phyloP scores from a whole-genome alignment of 2,113 vertebrate species.

The Hiodon alosoides region DNA sequence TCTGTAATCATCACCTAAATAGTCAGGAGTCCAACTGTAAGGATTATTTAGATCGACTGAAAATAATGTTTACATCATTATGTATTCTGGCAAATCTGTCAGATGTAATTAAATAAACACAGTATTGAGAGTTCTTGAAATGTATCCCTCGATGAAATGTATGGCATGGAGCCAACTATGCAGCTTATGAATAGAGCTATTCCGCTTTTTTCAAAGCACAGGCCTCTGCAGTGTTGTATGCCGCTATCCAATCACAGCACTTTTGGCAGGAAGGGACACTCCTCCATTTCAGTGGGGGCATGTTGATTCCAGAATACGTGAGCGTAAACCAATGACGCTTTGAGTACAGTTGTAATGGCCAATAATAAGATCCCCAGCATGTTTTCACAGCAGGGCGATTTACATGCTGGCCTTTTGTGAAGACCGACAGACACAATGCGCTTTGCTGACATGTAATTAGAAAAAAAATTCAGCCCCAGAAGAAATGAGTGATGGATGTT shows the following conservation, averaged over 20 bases:
- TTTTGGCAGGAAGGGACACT: no score
- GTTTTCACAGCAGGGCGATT: not conserved
- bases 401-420: constrained; percentile 2
- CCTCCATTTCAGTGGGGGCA: not conserved
- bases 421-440: constrained; percentile 5
- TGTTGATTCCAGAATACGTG: not conserved
- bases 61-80: no score
- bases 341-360: not conserved
- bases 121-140: no score
- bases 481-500: constrained; percentile 25
- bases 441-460: constrained; percentile 20
- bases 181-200: not conserved
- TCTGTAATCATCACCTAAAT: no score
- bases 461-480: constrained; percentile 3
- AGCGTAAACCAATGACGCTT: not conserved
- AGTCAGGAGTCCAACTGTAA: no score
- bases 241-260: no score
- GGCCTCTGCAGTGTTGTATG: no score
- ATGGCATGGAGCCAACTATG: no score
- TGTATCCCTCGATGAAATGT: no score
- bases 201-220: not conserved
- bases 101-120: no score
- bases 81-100: no score
- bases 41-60: no score
- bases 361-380: not conserved